Conservation (phyloP, 2,888 invertebrate species). For the Dorcus hopei region DNA sequence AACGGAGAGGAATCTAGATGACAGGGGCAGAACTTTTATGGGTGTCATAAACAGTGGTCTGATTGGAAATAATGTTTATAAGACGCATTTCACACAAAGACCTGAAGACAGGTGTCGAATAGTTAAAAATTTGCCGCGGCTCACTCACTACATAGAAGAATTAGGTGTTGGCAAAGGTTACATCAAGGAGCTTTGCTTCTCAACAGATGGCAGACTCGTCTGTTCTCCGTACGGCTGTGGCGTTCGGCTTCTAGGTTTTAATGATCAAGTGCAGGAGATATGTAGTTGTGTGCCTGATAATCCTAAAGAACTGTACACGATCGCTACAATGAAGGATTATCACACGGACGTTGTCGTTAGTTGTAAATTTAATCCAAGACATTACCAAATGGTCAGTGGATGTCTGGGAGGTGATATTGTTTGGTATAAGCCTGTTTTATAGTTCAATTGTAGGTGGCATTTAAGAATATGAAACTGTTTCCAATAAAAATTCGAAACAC, state of each 20-base stretch:
- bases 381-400: constrained; percentile 84
- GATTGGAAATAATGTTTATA: constrained; percentile 37
- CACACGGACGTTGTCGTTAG: constrained; percentile 84
- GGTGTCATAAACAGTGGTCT: constrained; percentile 45
- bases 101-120: constrained; percentile 51
- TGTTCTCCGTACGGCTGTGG: constrained; percentile 89
- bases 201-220: constrained; percentile 83
- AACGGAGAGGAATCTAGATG: constrained; percentile 13
- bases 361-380: constrained; percentile 84
- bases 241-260: constrained; percentile 79
- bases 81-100: constrained; percentile 35
- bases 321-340: constrained; percentile 67
- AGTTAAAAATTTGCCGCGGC: constrained; percentile 68
- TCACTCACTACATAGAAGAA: constrained; percentile 80
- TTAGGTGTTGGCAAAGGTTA: constrained; percentile 87
- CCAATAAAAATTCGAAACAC: no score
- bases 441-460: constrained; percentile 18
- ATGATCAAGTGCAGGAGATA: constrained; percentile 73
- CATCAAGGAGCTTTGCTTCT: constrained; percentile 90
- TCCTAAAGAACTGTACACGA: constrained; percentile 57
- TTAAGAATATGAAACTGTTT: no score
- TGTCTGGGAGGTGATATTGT: constrained; percentile 85
- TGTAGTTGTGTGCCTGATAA: constrained; percentile 62
- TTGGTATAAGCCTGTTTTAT: constrained; percentile 77
- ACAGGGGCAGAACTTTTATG: constrained; percentile 32